Base-by-base conservation (phyloP, 2,888 invertebrate species). In the Sminthurinus aureus region DNA sequence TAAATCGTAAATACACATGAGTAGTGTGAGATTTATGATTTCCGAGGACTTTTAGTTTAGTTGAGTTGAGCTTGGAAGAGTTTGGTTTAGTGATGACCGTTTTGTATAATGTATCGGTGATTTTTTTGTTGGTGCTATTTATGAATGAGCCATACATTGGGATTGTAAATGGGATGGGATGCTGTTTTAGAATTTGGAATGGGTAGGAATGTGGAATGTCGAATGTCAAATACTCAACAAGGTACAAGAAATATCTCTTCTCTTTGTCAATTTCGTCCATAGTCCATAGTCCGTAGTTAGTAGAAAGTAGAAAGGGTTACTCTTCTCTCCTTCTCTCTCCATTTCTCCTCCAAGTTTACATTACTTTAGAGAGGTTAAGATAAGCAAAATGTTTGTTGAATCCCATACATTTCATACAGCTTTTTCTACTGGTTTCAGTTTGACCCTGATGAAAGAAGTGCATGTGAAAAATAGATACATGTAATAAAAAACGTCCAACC, bases 201-300 rank as follows among this genome's bases (percentile, higher is more conserved):
- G 58, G 58, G 9, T 58, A 15, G 58, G 58, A 58, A 79, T 67
- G 50, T 24, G 71, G 13, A 71, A 71, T 24, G n/a, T n/a, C n/a
- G n/a, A 81, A 81, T 81, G 81, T 81, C 74, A 81, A 81, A 81
- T 58, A 22, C 81, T 81, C 73, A 81, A 74, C 74, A 64, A 81
- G 74, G 58, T 75, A 81, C 38, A 75, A 58, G 74, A 81, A 74
- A 81, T 81, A 64, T 74, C 74, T 74, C 58, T 64, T 81, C 81
- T 38, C 52, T 74, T 81, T 58, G 52, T n/a, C 81, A 26, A 52
- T 52, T 81, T 81, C 74, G 81, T 81, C 73, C 38, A 6, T 6
- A 22, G 73, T 73, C 11, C n/a, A 12, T 11, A 73, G 20, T 51
- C 38, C 38, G 38, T 38, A 38, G 58, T n/a, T n/a, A n/a, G n/a